phyloP scores from a whole-genome alignment of 2,888 invertebrate species.

The Heliothis peltigera region DNA sequence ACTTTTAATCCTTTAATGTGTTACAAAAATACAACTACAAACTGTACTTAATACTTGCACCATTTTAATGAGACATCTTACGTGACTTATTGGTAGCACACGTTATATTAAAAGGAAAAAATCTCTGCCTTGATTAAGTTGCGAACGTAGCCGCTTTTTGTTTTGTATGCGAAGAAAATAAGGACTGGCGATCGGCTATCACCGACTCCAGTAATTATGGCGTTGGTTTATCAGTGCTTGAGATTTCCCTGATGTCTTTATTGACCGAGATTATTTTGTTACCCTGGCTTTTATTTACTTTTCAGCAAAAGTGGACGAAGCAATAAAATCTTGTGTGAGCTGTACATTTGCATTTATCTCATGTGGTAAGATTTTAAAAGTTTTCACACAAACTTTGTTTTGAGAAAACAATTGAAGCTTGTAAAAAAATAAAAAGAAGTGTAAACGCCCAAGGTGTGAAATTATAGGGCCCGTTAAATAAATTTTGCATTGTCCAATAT shows the following conservation, averaged over 20 bases:
- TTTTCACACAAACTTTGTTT: conserved; percentile 25
- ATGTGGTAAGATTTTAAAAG: conserved; percentile 15
- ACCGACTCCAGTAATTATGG: conserved; percentile 78
- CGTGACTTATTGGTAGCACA: conserved; percentile 67
- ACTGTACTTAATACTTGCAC: conserved; percentile 63
- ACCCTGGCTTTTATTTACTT: conserved; percentile 44
- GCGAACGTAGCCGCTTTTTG: conserved; percentile 68
- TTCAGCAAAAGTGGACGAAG: conserved; percentile 30
- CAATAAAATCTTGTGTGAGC: conserved; percentile 37
- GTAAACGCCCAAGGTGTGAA: conserved; percentile 48
- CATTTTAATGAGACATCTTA: conserved; percentile 78
- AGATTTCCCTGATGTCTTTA: conserved; percentile 83
- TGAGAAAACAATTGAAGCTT: conserved; percentile 24
- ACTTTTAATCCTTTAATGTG: conserved; percentile 54
- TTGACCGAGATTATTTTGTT: conserved; percentile 74
- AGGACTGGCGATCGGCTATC: conserved; percentile 72
- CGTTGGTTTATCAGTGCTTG: conserved; percentile 75
- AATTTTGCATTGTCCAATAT: conserved; percentile 35
- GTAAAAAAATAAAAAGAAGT: conserved; percentile 36
- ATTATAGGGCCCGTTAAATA: conserved; percentile 44
- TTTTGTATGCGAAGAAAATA: conserved; percentile 68
- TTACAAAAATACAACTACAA: conserved; percentile 59
- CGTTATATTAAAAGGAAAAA: conserved; percentile 64
- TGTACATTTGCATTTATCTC: conserved; percentile 35
- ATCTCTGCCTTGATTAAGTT: conserved; percentile 69